Conservation (phyloP, 2,113 vertebrate species). For the Halcyon senegalensis region DNA sequence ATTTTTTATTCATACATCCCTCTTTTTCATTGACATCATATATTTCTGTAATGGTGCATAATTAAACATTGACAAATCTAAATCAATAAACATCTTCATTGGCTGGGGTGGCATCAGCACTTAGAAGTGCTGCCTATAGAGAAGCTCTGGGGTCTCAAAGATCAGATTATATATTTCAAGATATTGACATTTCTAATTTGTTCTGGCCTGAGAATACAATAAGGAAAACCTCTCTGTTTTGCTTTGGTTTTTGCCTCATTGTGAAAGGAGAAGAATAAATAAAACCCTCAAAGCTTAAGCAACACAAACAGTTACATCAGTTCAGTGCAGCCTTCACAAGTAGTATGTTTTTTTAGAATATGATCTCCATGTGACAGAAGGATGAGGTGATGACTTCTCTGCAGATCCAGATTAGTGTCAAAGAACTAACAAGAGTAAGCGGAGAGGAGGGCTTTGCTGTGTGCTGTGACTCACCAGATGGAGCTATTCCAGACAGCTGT, state of each 20-base stretch:
- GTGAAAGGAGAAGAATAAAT: neutral
- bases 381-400: neutral
- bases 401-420: neutral
- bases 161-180: neutral
- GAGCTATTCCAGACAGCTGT: neutral
- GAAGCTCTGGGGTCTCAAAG: neutral
- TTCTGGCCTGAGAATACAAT: neutral
- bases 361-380: neutral
- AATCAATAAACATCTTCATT: slow-evolving; percentile 51
- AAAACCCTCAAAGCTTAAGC: neutral
- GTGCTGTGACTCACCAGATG: neutral
- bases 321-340: neutral
- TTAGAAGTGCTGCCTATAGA: neutral
- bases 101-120: neutral
- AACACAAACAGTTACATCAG: neutral
- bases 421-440: neutral
- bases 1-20: slow-evolving; percentile 48
- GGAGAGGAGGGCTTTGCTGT: neutral
- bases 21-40: slow-evolving; percentile 45
- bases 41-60: slow-evolving; percentile 58
- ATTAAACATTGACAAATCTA: slow-evolving; percentile 65
- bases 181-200: slow-evolving; percentile 9
- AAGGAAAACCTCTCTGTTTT: neutral
- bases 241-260: neutral
- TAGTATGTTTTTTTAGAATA: neutral